Conservation (phyloP, 2,113 vertebrate species). For the Odocoileus hemionus region DNA sequence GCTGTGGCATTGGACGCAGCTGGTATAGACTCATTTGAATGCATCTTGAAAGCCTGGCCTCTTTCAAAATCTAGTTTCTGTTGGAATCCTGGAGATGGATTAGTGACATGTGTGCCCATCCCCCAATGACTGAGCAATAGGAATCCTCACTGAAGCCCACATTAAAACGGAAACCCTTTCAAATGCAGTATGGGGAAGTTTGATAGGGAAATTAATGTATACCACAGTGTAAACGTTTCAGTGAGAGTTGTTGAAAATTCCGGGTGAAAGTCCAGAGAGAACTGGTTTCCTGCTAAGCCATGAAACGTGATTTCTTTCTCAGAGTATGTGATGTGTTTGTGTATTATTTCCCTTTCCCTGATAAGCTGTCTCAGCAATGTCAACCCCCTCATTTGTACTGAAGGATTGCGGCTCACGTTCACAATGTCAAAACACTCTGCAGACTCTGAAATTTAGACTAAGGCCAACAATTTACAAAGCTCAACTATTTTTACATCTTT, state of each 20-base stretch:
- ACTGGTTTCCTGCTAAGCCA: conserved; percentile 47
- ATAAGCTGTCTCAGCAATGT: conserved; percentile 57
- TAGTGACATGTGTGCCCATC: background rate
- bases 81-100: background rate
- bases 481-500: conserved; percentile 56
- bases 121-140: background rate
- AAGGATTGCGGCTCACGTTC: conserved; percentile 49
- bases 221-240: background rate
- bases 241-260: conserved; percentile 19
- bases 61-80: background rate
- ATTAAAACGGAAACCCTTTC: background rate
- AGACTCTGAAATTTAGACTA: conserved; percentile 16
- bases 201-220: background rate
- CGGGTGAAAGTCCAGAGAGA: background rate
- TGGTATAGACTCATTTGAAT: background rate
- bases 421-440: conserved; percentile 30
- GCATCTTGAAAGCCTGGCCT: background rate
- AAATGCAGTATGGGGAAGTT: background rate
- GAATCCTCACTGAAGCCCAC: background rate
- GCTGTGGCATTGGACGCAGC: background rate
- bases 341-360: conserved; percentile 50
- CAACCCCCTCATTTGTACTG: conserved; percentile 24
- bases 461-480: conserved; percentile 31
- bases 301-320: conserved; percentile 65
- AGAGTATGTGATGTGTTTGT: conserved; percentile 40